Evolutionary conservation across 2,888 invertebrate genomes (phyloP).

Genomic region (Melangyna quadrimaculata): DNA sequence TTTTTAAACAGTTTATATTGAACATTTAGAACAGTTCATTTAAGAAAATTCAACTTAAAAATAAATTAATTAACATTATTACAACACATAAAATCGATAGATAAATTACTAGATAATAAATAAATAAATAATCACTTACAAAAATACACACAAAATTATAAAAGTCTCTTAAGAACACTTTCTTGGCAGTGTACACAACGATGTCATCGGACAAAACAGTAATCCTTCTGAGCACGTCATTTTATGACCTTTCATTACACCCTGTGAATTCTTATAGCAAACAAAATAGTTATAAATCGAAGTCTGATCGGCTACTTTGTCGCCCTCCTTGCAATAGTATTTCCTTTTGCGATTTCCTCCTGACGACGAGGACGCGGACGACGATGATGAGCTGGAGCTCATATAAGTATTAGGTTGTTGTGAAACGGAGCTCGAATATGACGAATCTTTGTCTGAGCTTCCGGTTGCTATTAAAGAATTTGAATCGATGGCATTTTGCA

Average conservation of each 20-base stretch:
- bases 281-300: slow-evolving; percentile 82
- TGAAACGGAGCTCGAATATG: slow-evolving; percentile 24
- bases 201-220: slow-evolving; percentile 81
- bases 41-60: no score
- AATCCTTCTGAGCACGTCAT: slow-evolving; percentile 81
- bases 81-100: not conserved
- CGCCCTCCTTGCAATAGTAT: slow-evolving; percentile 81
- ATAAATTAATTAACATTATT: not conserved
- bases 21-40: not conserved
- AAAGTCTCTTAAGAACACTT: slow-evolving; percentile 76
- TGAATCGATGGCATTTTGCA: slow-evolving; percentile 52
- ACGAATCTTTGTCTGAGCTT: slow-evolving; percentile 48
- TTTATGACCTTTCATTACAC: slow-evolving; percentile 80
- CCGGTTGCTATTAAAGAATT: not conserved
- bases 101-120: slow-evolving; percentile 21
- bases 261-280: slow-evolving; percentile 80
- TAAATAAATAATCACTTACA: not conserved
- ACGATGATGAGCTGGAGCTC: no score
- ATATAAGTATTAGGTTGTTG: slow-evolving; percentile 32
- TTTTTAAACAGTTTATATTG: not conserved
- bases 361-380: not conserved
- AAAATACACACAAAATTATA: not conserved
- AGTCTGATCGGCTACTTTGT: slow-evolving; percentile 81
- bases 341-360: slow-evolving; percentile 76
- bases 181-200: slow-evolving; percentile 81